Conservation (phyloP, 2,888 invertebrate species). For the Emmelina monodactyla region DNA sequence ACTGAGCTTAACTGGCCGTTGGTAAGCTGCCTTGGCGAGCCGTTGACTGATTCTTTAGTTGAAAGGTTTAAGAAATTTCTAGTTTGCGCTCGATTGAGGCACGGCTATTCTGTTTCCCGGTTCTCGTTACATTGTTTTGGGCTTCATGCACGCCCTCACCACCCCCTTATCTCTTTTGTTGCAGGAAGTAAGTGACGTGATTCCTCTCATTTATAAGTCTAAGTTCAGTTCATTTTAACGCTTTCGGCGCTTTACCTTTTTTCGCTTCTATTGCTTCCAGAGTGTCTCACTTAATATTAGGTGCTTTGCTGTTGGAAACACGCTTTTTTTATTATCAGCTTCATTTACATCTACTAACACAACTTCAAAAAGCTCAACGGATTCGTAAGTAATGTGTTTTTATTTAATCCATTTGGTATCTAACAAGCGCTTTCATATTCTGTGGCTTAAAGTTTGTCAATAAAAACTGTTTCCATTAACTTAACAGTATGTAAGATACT, state of each 20-base stretch:
- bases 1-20: conserved; percentile 51
- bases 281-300: conserved; percentile 25
- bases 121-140: conserved; percentile 35
- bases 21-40: conserved; percentile 47
- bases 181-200: conserved; percentile 67
- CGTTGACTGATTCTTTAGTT: conserved; percentile 23
- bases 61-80: conserved; percentile 25
- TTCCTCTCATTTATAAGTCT: conserved; percentile 53
- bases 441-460: no score
- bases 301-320: conserved; percentile 24
- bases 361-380: no score
- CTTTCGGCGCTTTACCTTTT: conserved; percentile 46
- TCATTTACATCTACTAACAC: no score
- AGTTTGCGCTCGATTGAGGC: conserved; percentile 33
- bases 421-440: no score
- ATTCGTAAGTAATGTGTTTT: no score
- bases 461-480: no score
- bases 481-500: no score
- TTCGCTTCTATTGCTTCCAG: conserved; percentile 51
- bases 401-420: no score
- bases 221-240: conserved; percentile 43
- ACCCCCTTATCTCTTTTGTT: conserved; percentile 60
- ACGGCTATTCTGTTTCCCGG: conserved; percentile 35
- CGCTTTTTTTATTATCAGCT: no score
- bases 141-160: conserved; percentile 56